Percentiles rank a stretch among this genome's conserved stretches.
phyloP scores from a whole-genome alignment of 2,113 vertebrate species.

The Heterotis niloticus region DNA sequence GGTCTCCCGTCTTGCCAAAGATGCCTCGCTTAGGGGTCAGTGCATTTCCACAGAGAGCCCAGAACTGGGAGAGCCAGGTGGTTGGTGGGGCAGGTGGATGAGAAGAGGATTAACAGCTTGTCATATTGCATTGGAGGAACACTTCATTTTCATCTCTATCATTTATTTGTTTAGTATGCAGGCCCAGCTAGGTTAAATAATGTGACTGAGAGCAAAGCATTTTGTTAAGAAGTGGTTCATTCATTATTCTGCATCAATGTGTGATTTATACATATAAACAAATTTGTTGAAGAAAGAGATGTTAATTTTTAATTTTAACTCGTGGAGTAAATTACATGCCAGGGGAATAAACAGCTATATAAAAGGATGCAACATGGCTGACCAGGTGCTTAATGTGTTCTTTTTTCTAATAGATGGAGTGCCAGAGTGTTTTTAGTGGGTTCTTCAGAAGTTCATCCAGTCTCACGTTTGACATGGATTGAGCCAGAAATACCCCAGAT shows the following conservation, averaged over 20 bases:
- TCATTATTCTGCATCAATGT: background rate
- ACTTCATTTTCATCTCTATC: background rate
- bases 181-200: background rate
- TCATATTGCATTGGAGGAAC: background rate
- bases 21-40: conserved; percentile 90
- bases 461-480: no score
- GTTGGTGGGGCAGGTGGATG: conserved; percentile 4
- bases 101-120: background rate
- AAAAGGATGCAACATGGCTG: background rate
- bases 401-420: background rate
- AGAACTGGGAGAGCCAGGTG: conserved; percentile 72
- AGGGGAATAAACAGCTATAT: background rate
- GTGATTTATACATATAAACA: background rate
- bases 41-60: conserved; percentile 90
- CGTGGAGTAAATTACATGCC: background rate
- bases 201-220: background rate
- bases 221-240: background rate
- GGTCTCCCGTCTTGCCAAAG: conserved; percentile 91
- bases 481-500: no score
- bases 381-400: background rate
- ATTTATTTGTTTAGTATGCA: background rate
- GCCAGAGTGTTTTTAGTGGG: no score
- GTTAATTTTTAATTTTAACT: background rate
- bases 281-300: background rate
- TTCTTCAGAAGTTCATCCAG: no score